Evolutionary conservation across 2,888 invertebrate species (phyloP).

Genomic region (Laothoe populi): DNA sequence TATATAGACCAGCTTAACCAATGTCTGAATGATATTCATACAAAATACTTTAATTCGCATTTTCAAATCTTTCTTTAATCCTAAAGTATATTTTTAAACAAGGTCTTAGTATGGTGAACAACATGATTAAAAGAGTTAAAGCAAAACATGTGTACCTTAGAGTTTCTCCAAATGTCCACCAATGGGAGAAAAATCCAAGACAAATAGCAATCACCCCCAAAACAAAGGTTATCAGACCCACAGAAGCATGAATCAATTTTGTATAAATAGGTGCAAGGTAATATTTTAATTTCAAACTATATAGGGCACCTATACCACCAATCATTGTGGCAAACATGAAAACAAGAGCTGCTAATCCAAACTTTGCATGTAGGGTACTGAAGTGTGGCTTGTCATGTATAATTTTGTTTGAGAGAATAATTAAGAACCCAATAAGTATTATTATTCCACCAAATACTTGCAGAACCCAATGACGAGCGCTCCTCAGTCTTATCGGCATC

Average conservation of each 20-base stretch:
- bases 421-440: slow-evolving; percentile 65
- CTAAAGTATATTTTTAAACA: slow-evolving; percentile 77
- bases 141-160: slow-evolving; percentile 63
- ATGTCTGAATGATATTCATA: background rate
- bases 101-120: slow-evolving; percentile 73
- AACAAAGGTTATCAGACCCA: slow-evolving; percentile 70
- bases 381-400: slow-evolving; percentile 66
- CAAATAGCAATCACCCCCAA: slow-evolving; percentile 72
- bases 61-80: slow-evolving; percentile 73
- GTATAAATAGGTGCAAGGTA: slow-evolving; percentile 77
- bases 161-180: slow-evolving; percentile 73
- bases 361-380: slow-evolving; percentile 69
- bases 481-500: slow-evolving; percentile 78
- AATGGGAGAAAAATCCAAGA: slow-evolving; percentile 68
- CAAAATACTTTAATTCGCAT: slow-evolving; percentile 53
- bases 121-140: slow-evolving; percentile 64
- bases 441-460: slow-evolving; percentile 64
- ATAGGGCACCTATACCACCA: slow-evolving; percentile 75
- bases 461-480: slow-evolving; percentile 79
- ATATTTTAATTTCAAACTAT: slow-evolving; percentile 73
- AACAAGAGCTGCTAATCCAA: slow-evolving; percentile 72
- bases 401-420: slow-evolving; percentile 75
- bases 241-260: slow-evolving; percentile 73
- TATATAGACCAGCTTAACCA: background rate
- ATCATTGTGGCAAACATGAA: slow-evolving; percentile 69